Conservation (phyloP, 2,888 invertebrate species). For the Callyntrura guangdongensis region DNA sequence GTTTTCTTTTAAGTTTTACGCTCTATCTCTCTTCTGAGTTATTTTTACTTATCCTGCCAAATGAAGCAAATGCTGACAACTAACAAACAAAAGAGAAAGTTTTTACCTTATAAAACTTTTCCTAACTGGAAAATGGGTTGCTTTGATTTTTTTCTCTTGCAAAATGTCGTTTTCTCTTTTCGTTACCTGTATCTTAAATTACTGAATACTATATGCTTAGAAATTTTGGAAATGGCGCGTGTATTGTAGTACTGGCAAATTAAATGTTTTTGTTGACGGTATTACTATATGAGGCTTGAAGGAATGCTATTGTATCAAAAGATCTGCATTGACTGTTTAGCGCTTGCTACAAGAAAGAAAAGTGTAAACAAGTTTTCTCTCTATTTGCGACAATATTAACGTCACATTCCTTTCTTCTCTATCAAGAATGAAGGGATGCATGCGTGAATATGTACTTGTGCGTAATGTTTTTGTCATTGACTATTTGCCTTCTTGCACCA, state of each 20-base stretch:
- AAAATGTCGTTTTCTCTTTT: background rate
- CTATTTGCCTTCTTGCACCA: background rate
- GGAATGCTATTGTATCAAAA: background rate
- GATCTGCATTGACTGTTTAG: slow-evolving; percentile 26
- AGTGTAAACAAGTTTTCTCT: slow-evolving; percentile 60
- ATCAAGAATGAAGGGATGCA: background rate
- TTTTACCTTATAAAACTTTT: background rate
- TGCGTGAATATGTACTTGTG: background rate
- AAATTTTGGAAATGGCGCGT: background rate
- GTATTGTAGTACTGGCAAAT: background rate
- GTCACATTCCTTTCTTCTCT: background rate
- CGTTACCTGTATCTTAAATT: background rate
- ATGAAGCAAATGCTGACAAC: background rate
- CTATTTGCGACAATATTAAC: slow-evolving; percentile 7
- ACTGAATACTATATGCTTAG: background rate
- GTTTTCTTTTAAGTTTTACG: slow-evolving; percentile 27
- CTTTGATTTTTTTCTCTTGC: background rate
- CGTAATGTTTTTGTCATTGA: slow-evolving; percentile 13
- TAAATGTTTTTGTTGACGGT: background rate
- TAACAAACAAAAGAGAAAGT: background rate
- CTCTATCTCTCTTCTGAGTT: slow-evolving; percentile 87
- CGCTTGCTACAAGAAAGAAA: background rate
- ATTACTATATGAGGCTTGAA: background rate
- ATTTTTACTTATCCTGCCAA: background rate
- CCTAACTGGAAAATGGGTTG: background rate